A percentile compares a stretch with the other conserved stretches of the same genome.
These are phyloP conservation scores for Eugnorisma glareosa DNA, from an alignment of 2,888 invertebrate genomes.

Conservation along the genomic window DNA sequence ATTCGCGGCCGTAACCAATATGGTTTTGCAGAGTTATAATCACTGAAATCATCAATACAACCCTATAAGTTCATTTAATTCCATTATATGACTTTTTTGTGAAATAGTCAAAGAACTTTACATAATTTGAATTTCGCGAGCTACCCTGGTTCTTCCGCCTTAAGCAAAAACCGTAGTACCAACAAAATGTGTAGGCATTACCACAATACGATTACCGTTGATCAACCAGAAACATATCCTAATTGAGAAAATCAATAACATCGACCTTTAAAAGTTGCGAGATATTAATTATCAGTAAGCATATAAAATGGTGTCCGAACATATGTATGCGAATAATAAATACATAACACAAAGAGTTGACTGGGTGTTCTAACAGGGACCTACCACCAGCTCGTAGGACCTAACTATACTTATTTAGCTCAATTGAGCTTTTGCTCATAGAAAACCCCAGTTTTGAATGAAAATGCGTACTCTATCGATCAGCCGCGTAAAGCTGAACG, in stretches of 20 bases:
- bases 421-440: background rate
- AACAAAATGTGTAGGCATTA: background rate
- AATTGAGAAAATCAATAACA: constrained; percentile 28
- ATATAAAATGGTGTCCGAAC: constrained; percentile 4
- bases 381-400: background rate
- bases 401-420: background rate
- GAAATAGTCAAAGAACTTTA: no score
- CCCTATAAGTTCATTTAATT: no score
- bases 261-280: constrained; percentile 26
- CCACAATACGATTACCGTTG: constrained; percentile 28
- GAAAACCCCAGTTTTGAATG: background rate
- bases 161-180: background rate
- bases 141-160: no score
- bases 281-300: constrained; percentile 19
- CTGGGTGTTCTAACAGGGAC: background rate
- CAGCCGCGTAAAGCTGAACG: background rate
- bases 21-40: no score
- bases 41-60: no score
- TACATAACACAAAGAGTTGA: background rate
- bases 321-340: background rate
- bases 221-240: background rate
- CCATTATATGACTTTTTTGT: no score
- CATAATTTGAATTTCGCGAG: no score
- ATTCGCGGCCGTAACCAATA: no score
- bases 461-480: background rate